These are phyloP conservation scores for Kryphioiulus occultus DNA, from an alignment of 2,888 invertebrate species.

Conservation along the genomic window DNA sequence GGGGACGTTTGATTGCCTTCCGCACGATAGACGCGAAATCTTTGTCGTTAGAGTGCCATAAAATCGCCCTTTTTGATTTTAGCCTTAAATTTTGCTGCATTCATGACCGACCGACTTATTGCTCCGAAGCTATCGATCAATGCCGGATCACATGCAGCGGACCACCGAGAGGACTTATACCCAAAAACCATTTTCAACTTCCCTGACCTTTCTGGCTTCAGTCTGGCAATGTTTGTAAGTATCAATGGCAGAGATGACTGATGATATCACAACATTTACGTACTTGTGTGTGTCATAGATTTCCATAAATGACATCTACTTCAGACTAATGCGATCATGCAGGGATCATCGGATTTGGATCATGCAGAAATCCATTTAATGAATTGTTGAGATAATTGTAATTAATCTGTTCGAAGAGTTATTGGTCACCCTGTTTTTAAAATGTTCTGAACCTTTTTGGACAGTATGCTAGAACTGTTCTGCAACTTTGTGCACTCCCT, in stretches of 20 bases:
- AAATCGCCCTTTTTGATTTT: slow-evolving; percentile 36
- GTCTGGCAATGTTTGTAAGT: background rate
- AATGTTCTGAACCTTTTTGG: too few relatives aligned
- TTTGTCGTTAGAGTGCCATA: slow-evolving; percentile 24
- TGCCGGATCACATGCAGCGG: background rate
- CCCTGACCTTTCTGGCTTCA: background rate
- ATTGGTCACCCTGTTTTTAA: too few relatives aligned
- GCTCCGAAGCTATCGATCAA: background rate
- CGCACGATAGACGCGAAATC: slow-evolving; percentile 36
- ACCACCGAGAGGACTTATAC: background rate
- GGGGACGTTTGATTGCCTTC: slow-evolving; percentile 25
- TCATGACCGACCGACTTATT: slow-evolving; percentile 31
- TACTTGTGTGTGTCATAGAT: too few relatives aligned
- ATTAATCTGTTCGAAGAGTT: too few relatives aligned
- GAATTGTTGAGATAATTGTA: too few relatives aligned
- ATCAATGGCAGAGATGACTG: background rate
- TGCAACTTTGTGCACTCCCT: too few relatives aligned
- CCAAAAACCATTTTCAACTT: background rate
- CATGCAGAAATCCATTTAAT: too few relatives aligned
- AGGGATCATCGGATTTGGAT: too few relatives aligned
- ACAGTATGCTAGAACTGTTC: too few relatives aligned
- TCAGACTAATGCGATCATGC: too few relatives aligned
- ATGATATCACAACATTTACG: too few relatives aligned
- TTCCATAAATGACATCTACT: too few relatives aligned
- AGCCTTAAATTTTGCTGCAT: slow-evolving; percentile 36